These are phyloP conservation scores for Odocoileus hemionus DNA, from an alignment of 2,113 vertebrate species.

Conservation along the genomic window DNA sequence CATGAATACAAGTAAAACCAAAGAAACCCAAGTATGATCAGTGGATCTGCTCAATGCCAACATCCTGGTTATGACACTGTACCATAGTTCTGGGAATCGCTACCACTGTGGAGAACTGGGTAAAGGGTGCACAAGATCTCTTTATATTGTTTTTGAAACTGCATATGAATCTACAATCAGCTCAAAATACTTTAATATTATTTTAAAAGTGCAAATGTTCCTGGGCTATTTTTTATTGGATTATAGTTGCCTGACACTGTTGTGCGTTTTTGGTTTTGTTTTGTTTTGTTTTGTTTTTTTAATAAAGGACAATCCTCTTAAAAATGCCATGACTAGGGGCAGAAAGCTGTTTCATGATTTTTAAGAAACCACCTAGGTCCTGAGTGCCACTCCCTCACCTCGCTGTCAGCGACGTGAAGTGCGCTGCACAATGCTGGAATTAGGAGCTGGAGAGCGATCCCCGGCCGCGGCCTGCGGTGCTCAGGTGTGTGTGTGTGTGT, in stretches of 20 bases:
- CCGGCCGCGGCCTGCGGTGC: background rate
- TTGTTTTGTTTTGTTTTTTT: background rate
- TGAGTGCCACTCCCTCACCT: slow-evolving; percentile 2
- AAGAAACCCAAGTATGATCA: background rate
- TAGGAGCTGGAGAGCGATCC: background rate
- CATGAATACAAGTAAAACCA: background rate
- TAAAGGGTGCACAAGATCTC: background rate
- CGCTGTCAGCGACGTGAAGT: background rate
- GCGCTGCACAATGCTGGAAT: background rate
- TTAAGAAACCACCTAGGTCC: background rate
- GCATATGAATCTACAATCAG: background rate
- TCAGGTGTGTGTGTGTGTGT: slow-evolving; percentile 26
- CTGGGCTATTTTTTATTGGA: background rate
- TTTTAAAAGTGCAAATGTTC: background rate
- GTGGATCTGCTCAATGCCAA: background rate
- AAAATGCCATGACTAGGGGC: background rate
- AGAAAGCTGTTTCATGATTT: background rate
- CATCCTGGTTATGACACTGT: background rate
- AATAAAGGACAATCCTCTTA: background rate
- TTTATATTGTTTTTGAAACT: background rate
- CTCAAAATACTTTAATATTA: background rate
- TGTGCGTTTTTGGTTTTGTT: background rate
- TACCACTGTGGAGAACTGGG: background rate
- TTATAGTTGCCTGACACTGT: background rate
- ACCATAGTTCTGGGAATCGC: background rate